Evolutionary conservation across 2,113 vertebrate genomes (phyloP).

Genomic region (Nettapus auritus): DNA sequence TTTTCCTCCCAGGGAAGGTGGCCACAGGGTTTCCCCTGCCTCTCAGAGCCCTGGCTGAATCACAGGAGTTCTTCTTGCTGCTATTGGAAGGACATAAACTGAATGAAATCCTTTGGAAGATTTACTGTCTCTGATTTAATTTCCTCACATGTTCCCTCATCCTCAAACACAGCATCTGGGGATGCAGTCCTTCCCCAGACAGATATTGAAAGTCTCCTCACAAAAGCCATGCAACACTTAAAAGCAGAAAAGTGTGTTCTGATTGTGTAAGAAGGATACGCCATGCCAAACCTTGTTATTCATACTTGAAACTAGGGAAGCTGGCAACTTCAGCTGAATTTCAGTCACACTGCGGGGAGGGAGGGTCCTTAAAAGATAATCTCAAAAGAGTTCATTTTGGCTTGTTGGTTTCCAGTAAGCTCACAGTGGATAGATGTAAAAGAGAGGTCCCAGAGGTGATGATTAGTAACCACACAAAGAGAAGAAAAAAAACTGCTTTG

Average conservation of each 20-base stretch:
- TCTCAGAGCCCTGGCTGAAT: not conserved
- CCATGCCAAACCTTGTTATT: not conserved
- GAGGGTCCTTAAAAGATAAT: not conserved
- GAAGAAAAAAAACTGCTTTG: not conserved
- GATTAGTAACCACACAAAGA: not conserved
- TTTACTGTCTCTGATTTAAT: not conserved
- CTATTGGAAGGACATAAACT: not conserved
- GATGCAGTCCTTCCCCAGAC: not conserved
- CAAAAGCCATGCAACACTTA: not conserved
- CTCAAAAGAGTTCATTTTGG: not conserved
- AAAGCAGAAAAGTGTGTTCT: not conserved
- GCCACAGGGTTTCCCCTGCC: not conserved
- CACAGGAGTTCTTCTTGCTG: not conserved
- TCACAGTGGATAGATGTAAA: not conserved
- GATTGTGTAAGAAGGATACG: not conserved
- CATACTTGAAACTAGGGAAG: not conserved
- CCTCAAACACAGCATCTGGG: not conserved
- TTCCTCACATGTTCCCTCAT: not conserved
- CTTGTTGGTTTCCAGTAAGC: not conserved
- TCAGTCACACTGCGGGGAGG: not conserved
- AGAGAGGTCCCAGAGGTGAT: not conserved
- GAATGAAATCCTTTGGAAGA: not conserved
- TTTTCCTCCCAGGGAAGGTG: accelerated
- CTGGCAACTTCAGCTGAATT: not conserved
- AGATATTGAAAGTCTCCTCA: not conserved